A percentile compares a stretch with the other conserved stretches of the same genome.
Evolutionary conservation across 1,140 invertebrate genomes (phyloP).

Genomic region (Temnothorax nylanderi): DNA sequence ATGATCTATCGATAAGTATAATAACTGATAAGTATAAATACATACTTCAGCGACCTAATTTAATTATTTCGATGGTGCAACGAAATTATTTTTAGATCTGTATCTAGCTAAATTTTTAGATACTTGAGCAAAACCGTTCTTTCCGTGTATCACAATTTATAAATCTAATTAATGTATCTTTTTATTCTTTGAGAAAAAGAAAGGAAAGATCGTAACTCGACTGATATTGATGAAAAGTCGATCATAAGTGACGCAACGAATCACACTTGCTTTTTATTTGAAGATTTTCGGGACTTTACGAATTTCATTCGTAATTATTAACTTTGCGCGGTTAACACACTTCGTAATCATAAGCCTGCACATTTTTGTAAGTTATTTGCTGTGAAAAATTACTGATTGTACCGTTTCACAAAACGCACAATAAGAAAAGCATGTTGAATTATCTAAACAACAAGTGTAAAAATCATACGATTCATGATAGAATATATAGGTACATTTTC

Average conservation of each 20-base stretch:
- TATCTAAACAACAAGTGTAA: not conserved
- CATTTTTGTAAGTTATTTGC: not conserved
- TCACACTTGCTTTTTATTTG: not conserved
- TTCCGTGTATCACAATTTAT: not conserved
- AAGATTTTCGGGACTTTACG: not conserved
- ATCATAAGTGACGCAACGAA: not conserved
- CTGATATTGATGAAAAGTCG: not conserved
- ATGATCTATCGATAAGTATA: too few species aligned
- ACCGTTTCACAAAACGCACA: not conserved
- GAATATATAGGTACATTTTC: not conserved
- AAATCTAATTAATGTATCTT: conserved; percentile 1
- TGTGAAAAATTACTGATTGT: not conserved
- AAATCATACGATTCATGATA: not conserved
- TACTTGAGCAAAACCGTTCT: too few species aligned
- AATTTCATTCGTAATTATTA: not conserved
- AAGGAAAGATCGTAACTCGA: not conserved
- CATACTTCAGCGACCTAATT: too few species aligned
- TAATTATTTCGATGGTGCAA: not conserved
- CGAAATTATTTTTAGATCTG: not conserved
- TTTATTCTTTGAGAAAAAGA: not conserved
- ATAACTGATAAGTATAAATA: too few species aligned
- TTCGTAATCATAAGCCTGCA: not conserved
- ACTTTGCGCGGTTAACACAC: not conserved
- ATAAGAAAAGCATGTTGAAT: not conserved
- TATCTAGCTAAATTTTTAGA: too few species aligned